Evolutionary conservation across 2,888 invertebrate species (phyloP), one percentile per base, ranked within the genome.

Genomic region (Cyclophora albipunctata): DNA sequence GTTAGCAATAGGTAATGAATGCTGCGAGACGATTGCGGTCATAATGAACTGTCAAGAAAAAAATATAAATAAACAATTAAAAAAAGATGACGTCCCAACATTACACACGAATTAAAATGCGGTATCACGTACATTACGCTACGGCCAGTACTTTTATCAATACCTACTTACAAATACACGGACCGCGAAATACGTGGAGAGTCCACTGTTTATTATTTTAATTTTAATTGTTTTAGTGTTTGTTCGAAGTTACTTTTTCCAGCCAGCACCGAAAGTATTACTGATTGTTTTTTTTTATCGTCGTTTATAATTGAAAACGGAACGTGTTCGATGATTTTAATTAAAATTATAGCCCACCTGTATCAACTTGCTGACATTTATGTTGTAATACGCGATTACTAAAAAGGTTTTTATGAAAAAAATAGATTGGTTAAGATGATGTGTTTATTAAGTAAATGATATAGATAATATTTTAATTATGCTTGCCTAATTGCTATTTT

Each of bases 101-200:
- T 83, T 81, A 84, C 72, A 62, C 65, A 64, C 63, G 73, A 79
- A 84, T 86, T 84, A 82, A 85, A 85, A 87, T 88, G 86, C 87
- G 78, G 74, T 78, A 84, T 86, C 87, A 88, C 87, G 87, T 78
- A 80, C 82, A 80, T 84, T 78, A 80, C 20, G 20, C 74, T 67
- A 73, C 64, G 63, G 73, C 73, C 71, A 68, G 62, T 70, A 80
- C 79, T 76, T 75, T 81, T 80, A 79, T 77, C 79, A 80, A 81
- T 82, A 80, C 76, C 37, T 37, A 75, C 75, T 78, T 78, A 75
- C 65, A 73, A 76, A 78, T 76, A 69, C 37, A 37, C 72, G 73
- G 62, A 69, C 72, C 61, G 63, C 49, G 68, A 57, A 69, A 71
- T 61, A 59, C 55, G 66, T 72, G 55, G 75, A 80, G 75, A 64